Evolutionary conservation across 2,888 invertebrate species (phyloP).

Genomic region (Nemoura dubitans): DNA sequence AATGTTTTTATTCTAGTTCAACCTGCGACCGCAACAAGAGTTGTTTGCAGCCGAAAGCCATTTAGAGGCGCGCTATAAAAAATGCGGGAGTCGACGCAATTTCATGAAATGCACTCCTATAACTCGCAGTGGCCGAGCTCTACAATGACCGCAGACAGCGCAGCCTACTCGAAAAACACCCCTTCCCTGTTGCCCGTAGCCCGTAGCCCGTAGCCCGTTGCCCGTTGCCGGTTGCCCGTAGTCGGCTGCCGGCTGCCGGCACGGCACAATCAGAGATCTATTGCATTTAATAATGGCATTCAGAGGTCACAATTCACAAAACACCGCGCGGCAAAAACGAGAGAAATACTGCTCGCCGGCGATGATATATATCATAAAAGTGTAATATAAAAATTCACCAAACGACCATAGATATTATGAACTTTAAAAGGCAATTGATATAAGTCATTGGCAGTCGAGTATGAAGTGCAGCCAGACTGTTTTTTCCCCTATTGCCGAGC

Average conservation of each 20-base stretch:
- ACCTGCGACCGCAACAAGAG: not conserved
- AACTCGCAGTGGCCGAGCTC: not conserved
- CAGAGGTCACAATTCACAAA: not conserved
- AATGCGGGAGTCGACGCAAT: not conserved
- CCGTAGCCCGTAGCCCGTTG: too few relatives aligned
- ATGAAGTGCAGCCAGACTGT: not conserved
- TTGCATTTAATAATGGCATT: not conserved
- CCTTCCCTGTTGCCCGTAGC: too few relatives aligned
- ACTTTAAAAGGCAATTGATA: slow-evolving; percentile 12
- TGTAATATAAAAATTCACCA: not conserved
- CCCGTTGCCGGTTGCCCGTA: too few relatives aligned
- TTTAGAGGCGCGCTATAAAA: not conserved
- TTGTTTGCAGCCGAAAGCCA: not conserved
- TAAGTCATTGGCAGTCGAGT: not conserved
- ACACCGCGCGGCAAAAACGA: not conserved
- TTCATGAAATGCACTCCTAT: not conserved
- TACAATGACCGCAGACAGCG: not conserved
- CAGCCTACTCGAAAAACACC: not conserved
- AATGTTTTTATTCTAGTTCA: not conserved
- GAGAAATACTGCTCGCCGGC: not conserved
- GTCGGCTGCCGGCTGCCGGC: too few relatives aligned
- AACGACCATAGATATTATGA: slow-evolving; percentile 9
- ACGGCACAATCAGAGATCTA: not conserved
- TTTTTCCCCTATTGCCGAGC: not conserved
- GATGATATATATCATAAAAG: not conserved